These are phyloP conservation scores for Melieria omissa DNA, from an alignment of 2,888 invertebrate species.

Conservation along the genomic window DNA sequence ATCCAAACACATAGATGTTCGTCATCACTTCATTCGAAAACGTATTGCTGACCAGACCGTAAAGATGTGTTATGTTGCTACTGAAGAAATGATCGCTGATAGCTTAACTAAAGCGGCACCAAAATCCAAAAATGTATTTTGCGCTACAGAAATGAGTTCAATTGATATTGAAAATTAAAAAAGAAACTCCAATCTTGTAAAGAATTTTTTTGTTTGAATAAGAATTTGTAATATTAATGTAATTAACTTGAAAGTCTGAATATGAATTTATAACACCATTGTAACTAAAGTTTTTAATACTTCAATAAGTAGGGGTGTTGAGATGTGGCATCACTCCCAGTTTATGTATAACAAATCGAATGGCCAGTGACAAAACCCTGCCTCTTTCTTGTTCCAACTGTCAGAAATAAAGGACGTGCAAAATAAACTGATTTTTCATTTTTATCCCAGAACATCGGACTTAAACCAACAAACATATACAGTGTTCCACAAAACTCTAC, in stretches of 20 bases:
- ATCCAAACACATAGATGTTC: conserved; percentile 39
- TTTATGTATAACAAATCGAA: no score
- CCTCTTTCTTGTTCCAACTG: no score
- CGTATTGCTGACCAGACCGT: conserved; percentile 25
- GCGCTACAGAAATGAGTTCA: conserved; percentile 27
- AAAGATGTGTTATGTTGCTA: conserved; percentile 22
- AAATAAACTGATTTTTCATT: no score
- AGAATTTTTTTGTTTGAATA: not conserved
- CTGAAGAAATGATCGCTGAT: conserved; percentile 39
- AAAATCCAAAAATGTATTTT: conserved; percentile 35
- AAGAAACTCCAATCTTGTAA: not conserved
- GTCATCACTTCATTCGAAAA: conserved; percentile 35
- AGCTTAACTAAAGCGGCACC: conserved; percentile 29
- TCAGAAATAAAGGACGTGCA: no score
- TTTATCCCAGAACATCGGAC: no score
- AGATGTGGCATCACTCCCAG: no score
- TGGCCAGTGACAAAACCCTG: no score
- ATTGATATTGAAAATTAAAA: conserved; percentile 1
- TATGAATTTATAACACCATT: not conserved
- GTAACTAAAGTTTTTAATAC: no score
- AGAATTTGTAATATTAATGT: not conserved
- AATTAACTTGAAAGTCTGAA: not conserved
- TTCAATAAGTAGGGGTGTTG: no score
- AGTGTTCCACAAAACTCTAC: no score
- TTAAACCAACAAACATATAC: no score